Evolutionary conservation across 2,888 invertebrate species (phyloP).

Genomic region (Odontothrips loti): DNA sequence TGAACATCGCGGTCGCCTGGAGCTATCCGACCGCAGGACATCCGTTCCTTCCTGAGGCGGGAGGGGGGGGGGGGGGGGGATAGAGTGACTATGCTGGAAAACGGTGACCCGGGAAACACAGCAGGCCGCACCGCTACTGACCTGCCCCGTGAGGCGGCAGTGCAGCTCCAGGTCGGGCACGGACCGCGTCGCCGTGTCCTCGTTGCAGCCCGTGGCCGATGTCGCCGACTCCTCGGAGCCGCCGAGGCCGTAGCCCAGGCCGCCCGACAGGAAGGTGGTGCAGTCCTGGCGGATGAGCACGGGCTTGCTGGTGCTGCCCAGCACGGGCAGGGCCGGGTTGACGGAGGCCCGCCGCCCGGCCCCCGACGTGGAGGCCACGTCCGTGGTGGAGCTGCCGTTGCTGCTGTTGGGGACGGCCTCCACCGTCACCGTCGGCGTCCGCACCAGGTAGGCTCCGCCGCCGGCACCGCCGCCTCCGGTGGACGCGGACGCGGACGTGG

Average conservation of each 20-base stretch:
- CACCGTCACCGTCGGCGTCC: conserved; percentile 31
- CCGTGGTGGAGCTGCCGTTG: not conserved
- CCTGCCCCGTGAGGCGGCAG: conserved; percentile 54
- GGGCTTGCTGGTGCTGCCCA: conserved; percentile 55
- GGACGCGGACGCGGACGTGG: conserved; percentile 13
- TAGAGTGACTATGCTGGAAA: not conserved
- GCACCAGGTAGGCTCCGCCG: conserved; percentile 27
- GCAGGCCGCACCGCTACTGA: not conserved
- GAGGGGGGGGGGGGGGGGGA: too few species aligned
- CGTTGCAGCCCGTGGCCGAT: conserved; percentile 46
- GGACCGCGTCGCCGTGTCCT: conserved; percentile 67
- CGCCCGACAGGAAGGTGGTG: conserved; percentile 68
- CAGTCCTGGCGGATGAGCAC: conserved; percentile 82
- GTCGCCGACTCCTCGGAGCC: conserved; percentile 28
- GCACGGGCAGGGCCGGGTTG: conserved; percentile 40
- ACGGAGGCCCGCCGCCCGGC: conserved; percentile 44
- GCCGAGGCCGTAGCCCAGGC: conserved; percentile 44
- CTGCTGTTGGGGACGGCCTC: not conserved
- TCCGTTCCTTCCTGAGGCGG: not conserved
- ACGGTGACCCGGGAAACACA: not conserved
- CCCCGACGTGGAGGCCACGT: conserved; percentile 27
- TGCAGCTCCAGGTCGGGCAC: conserved; percentile 79
- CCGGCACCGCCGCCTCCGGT: too few species aligned
- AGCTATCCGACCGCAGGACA: not conserved
- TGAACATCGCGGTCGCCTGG: conserved; percentile 40